Evolutionary conservation across 2,888 invertebrate genomes (phyloP).

Genomic region (Cyclophora albipunctata): DNA sequence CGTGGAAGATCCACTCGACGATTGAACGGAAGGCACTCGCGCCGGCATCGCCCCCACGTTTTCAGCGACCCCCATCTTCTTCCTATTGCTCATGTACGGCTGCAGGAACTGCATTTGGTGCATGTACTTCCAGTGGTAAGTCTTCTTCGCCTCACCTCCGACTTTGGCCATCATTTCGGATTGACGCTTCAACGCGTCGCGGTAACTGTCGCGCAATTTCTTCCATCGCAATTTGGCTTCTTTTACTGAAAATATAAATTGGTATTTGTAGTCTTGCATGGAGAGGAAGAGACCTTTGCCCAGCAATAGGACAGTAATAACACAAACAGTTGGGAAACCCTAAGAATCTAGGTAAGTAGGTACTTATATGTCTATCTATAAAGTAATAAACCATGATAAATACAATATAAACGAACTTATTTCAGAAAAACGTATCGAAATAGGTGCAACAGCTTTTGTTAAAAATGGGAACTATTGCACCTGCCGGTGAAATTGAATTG

Average conservation of each 20-base stretch:
- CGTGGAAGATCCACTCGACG: background rate
- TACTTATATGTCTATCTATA: no score
- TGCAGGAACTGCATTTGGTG: conserved; percentile 63
- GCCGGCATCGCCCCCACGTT: conserved; percentile 29
- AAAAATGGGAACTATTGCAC: no score
- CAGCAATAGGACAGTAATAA: no score
- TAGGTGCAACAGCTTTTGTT: no score
- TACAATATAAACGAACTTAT: no score
- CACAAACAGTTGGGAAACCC: no score
- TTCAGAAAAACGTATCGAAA: no score
- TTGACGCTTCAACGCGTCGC: conserved; percentile 64
- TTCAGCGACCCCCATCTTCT: conserved; percentile 19
- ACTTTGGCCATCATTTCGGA: conserved; percentile 51
- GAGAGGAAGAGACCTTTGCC: no score
- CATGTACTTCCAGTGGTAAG: conserved; percentile 64
- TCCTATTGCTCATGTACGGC: conserved; percentile 63
- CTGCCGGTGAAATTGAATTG: no score
- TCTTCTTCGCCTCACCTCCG: conserved; percentile 35
- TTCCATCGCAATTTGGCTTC: conserved; percentile 68
- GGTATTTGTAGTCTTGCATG: no score
- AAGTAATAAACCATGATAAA: no score
- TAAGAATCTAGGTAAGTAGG: no score
- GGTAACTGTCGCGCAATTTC: conserved; percentile 65
- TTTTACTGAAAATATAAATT: conserved; percentile 41
- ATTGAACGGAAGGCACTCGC: conserved; percentile 19